Evolutionary conservation across 2,888 invertebrate species (phyloP).

Genomic region (Tubulanus polymorphus): DNA sequence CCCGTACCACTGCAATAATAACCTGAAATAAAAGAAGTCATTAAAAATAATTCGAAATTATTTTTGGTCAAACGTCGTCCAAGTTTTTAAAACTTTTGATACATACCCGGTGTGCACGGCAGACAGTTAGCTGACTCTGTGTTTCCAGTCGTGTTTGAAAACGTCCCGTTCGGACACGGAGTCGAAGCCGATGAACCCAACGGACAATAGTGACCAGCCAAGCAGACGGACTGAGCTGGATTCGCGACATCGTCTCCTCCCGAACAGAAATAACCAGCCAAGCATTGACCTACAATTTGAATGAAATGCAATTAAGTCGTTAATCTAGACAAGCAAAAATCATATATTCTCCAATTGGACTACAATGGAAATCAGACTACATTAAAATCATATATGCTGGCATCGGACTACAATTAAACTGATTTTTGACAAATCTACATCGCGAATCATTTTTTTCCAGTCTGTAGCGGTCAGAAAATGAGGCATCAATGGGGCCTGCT

Average conservation of each 20-base stretch:
- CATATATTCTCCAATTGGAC: background rate
- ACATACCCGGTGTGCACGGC: conserved; percentile 43
- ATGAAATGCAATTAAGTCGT: background rate
- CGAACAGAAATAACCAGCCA: conserved; percentile 44
- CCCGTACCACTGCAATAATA: conserved; percentile 41
- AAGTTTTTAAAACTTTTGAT: no score
- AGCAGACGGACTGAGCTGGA: conserved; percentile 33
- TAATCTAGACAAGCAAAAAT: background rate
- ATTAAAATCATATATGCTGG: no score
- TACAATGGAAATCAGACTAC: no score
- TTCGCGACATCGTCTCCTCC: conserved; percentile 30
- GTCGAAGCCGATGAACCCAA: conserved; percentile 33
- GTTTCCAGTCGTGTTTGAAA: conserved; percentile 41
- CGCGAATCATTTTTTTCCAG: no score
- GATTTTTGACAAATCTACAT: no score
- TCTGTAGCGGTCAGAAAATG: no score
- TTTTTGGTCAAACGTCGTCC: no score
- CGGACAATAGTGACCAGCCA: conserved; percentile 40
- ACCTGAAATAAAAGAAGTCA: conserved; percentile 27
- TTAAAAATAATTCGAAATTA: no score
- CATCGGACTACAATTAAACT: no score
- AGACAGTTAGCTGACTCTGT: conserved; percentile 38
- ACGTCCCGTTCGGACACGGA: conserved; percentile 41
- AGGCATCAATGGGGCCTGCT: no score
- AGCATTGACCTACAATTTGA: conserved; percentile 31